Conservation (phyloP, 2,797 vertebrate genomes). For the Monodelphis domestica region DNA sequence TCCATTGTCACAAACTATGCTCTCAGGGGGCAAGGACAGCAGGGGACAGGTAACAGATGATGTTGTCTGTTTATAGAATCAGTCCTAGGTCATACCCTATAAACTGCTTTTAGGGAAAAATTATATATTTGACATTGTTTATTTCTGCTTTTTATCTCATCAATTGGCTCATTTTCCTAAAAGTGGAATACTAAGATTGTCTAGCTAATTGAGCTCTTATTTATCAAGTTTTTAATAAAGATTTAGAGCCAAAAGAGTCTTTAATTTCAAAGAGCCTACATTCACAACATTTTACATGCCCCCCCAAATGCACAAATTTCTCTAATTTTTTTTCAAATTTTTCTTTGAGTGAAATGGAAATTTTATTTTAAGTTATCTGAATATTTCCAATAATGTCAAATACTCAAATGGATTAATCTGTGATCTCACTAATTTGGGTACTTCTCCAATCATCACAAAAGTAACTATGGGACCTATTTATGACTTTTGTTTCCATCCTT, state of each 20-base stretch:
- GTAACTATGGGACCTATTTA: neutral
- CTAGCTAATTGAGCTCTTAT: neutral
- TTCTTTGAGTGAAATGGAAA: neutral
- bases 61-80: conserved; percentile 4
- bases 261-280: neutral
- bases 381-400: neutral
- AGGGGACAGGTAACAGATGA: conserved; percentile 17
- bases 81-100: neutral
- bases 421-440: neutral
- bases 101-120: conserved; percentile 11
- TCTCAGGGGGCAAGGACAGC: neutral
- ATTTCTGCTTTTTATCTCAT: neutral
- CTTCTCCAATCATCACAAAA: neutral
- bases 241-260: too few relatives aligned
- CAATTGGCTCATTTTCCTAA: conserved; percentile 15
- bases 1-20: conserved; percentile 13
- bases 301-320: conserved; percentile 4
- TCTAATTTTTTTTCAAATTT: conserved; percentile 15
- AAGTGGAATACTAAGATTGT: conserved; percentile 27
- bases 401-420: neutral
- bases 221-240: neutral
- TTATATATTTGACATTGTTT: neutral
- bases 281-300: neutral
- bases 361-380: neutral
- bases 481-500: neutral